Percentiles rank a stretch among this genome's conserved stretches.
Evolutionary conservation across 30 jellyfish, hydroid and myxozoan species (phyloP).

Genomic region (Cassiopea xamachana): DNA sequence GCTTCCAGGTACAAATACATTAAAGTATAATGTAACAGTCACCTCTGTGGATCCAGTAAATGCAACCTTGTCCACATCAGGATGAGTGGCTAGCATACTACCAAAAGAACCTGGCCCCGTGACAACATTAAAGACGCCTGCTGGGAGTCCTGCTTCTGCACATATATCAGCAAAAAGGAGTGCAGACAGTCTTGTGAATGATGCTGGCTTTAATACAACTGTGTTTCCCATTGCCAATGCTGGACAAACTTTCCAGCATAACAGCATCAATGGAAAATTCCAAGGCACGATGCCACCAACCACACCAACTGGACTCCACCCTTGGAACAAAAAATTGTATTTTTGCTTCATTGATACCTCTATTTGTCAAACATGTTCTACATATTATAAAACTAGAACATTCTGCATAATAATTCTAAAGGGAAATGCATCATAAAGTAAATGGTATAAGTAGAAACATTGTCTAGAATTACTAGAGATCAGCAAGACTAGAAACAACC

Average conservation of each 20-base stretch:
- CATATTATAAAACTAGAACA: too few relatives aligned
- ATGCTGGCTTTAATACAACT: conserved; percentile 91
- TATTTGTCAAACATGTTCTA: too few relatives aligned
- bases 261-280: conserved; percentile 97
- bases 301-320: conserved; percentile 95
- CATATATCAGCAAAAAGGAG: conserved; percentile 96
- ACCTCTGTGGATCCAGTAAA: conserved; percentile 99
- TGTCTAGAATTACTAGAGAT: too few relatives aligned
- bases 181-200: conserved; percentile 91
- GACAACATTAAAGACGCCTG: conserved; percentile 98
- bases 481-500: too few relatives aligned
- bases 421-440: too few relatives aligned
- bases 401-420: too few relatives aligned
- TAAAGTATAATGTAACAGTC: too few relatives aligned
- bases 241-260: conserved; percentile 97
- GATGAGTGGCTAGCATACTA: conserved; percentile 89
- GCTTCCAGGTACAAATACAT: not conserved
- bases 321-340: conserved; percentile 14
- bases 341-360: too few relatives aligned
- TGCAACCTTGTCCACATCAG: conserved; percentile 93
- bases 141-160: conserved; percentile 99
- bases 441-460: too few relatives aligned
- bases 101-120: conserved; percentile 99
- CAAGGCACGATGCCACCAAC: conserved; percentile 98
- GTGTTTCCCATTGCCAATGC: conserved; percentile 99